Evolutionary conservation across 53 echinoderm and acorn worm species (phyloP), one percentile per base, ranked within the genome.

Genomic region (Paracentrotus lividus): DNA sequence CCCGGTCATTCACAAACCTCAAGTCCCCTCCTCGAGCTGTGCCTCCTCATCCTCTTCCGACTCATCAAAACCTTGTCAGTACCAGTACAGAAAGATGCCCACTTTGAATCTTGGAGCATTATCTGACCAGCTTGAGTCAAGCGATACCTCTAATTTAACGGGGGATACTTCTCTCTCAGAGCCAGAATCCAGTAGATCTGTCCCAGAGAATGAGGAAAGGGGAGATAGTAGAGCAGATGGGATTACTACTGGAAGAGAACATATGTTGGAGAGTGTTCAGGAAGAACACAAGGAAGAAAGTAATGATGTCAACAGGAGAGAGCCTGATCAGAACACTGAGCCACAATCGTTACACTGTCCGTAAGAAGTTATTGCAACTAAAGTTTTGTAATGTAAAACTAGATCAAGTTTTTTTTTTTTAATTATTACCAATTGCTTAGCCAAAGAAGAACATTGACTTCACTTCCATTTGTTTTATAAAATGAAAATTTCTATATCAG

Each of bases 251-350:
- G n/a, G n/a, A n/a, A n/a, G n/a, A n/a, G n/a, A n/a, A n/a, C n/a
- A n/a, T n/a, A n/a, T n/a, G n/a, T n/a, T n/a, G 81, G 33, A n/a
- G 24, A 47, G 47, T 81, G 13, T 45, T 81, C 44, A 47, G 3
- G 47, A 26, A 81, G 81, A 81, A 47, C 21, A 5, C 7, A 27
- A 4, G 7, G 13, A n/a, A n/a, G 26, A 44, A n/a, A 45, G 18
- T 81, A 47, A 24, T 81, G 44, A 81, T 8, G 78, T 7, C 2
- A 29, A 56, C 58, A 86, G 75, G 75, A 92, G 87, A 56, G 86
- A 94, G 58, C 94, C 94, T 6, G 94, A 85, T 57, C 84, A 94
- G 92, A 94, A 94, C 45, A 81, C 81, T n/a, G 81, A 81, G 8
- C 81, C 81, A 81, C 81, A 81, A 47, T 26, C 81, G 26, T 47